A percentile compares a stretch with the other conserved stretches of the same genome.
Conservation (phyloP, 2,797 vertebrate species). For the Sarcophilus harrisii region DNA sequence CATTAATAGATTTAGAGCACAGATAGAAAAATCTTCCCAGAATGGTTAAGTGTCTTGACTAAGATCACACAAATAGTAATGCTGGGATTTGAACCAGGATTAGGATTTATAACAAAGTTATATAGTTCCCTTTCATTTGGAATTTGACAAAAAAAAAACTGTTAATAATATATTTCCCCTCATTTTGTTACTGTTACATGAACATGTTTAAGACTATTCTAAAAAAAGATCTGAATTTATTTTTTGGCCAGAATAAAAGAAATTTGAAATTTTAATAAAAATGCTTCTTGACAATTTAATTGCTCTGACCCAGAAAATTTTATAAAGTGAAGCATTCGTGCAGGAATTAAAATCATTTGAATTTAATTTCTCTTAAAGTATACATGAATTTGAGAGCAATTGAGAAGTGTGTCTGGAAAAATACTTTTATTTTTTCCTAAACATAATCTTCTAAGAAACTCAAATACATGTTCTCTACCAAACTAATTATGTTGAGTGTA, state of each 20-base stretch:
- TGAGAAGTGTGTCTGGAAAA: not conserved
- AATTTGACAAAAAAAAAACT: not conserved
- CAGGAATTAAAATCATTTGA: not conserved
- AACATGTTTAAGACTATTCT: not conserved
- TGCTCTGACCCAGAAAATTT: not conserved
- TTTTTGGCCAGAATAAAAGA: not conserved
- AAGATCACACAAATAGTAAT: not conserved
- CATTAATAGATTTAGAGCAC: not conserved
- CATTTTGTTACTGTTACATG: not conserved
- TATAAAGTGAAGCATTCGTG: not conserved
- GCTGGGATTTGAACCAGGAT: not conserved
- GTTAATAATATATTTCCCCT: not conserved
- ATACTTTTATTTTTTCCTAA: not conserved
- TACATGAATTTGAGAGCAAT: not conserved
- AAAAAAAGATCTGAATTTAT: not conserved
- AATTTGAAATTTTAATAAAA: not conserved
- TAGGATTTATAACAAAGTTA: not conserved
- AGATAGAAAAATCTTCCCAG: not conserved
- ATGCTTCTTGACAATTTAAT: not conserved
- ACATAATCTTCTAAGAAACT: not conserved
- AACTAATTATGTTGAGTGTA: not conserved
- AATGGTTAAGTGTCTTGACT: not conserved
- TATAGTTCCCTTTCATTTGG: not conserved
- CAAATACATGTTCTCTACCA: not conserved
- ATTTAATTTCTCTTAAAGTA: not conserved